Conservation (phyloP, 2,113 vertebrate genomes). For the Aramus guarauna region DNA sequence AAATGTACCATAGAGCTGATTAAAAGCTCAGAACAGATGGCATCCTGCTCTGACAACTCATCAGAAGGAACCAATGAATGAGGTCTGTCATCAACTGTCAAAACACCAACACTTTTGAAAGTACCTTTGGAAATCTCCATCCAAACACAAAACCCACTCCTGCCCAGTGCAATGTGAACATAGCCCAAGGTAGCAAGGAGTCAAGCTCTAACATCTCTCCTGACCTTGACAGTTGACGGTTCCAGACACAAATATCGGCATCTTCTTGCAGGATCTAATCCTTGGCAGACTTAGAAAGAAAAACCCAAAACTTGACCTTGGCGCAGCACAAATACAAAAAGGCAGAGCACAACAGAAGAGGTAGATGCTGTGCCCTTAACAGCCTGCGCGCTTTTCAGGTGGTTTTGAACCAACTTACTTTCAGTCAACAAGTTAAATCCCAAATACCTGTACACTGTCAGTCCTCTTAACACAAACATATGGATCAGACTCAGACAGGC, state of each 20-base stretch:
- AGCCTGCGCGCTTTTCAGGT: not conserved
- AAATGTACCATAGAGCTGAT: not conserved
- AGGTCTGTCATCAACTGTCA: not conserved
- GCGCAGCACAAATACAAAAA: not conserved
- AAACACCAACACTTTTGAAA: slow-evolving; percentile 1
- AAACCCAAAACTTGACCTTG: not conserved
- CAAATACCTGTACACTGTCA: not conserved
- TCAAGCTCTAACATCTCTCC: not conserved
- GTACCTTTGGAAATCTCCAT: not conserved
- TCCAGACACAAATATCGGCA: not conserved
- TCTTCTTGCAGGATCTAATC: not conserved
- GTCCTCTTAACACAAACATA: not conserved
- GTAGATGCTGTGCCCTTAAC: not conserved
- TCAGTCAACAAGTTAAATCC: not conserved
- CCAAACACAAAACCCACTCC: not conserved
- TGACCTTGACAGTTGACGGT: not conserved
- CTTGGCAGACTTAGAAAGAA: not conserved
- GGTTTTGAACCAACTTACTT: not conserved
- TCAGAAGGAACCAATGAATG: not conserved
- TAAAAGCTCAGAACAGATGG: not conserved
- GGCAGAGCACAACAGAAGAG: not conserved
- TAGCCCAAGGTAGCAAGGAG: not conserved
- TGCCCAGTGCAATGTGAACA: not conserved
- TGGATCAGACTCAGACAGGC: not conserved
- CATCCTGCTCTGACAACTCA: not conserved